Conservation (phyloP, 2,113 vertebrate genomes). For the Ceyx margarethae region DNA sequence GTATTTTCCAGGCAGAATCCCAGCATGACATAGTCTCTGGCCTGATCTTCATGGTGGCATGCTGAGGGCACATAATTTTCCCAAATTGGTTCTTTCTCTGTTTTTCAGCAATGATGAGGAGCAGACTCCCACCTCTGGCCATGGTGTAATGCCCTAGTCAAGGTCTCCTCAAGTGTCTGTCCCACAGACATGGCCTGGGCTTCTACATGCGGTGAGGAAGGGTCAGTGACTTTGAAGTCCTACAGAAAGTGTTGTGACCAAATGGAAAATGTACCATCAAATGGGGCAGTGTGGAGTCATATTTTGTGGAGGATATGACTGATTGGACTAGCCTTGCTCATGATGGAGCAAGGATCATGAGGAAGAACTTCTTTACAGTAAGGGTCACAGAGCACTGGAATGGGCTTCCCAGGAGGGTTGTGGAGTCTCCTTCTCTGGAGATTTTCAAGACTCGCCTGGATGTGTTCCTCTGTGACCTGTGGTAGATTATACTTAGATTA, state of each 20-base stretch:
- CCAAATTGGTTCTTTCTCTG: background rate
- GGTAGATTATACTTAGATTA: too few species aligned
- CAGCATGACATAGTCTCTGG: background rate
- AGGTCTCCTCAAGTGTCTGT: background rate
- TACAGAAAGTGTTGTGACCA: background rate
- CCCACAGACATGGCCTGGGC: background rate
- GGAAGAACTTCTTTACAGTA: too few species aligned
- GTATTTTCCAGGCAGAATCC: background rate
- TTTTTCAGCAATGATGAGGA: background rate
- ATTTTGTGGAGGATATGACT: background rate
- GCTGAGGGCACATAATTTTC: background rate
- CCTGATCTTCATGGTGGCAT: background rate
- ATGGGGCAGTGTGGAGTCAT: background rate
- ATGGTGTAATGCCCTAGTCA: background rate
- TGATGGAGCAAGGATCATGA: background rate
- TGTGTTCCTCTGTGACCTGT: too few species aligned
- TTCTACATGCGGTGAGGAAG: background rate
- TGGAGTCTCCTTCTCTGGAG: too few species aligned
- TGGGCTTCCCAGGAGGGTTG: too few species aligned
- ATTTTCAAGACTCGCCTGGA: too few species aligned
- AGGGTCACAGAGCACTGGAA: too few species aligned
- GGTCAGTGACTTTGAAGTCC: background rate
- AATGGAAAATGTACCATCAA: background rate
- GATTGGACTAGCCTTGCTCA: background rate
- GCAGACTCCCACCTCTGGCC: background rate